These are phyloP conservation scores for Heliornis fulica DNA, from an alignment of 2,113 vertebrate genomes.

Conservation along the genomic window DNA sequence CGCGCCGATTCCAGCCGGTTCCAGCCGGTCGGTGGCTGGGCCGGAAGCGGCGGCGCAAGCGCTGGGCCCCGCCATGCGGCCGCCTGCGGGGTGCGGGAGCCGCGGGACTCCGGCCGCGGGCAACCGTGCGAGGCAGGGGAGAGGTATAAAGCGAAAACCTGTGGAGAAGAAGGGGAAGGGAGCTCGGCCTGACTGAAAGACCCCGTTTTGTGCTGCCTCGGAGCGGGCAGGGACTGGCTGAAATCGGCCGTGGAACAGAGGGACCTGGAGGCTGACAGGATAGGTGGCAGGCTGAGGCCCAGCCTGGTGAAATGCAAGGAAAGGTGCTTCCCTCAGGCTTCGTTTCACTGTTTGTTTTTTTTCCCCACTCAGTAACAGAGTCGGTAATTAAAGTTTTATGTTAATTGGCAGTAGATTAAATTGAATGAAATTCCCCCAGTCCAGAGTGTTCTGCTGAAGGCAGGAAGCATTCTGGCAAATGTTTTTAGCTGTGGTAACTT, in stretches of 20 bases:
- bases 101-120: too few relatives aligned
- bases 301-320: accelerated
- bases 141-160: accelerated
- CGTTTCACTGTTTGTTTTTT: background rate
- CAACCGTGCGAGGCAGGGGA: accelerated
- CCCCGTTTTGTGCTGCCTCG: accelerated
- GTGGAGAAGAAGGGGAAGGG: too few relatives aligned
- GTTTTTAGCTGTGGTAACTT: too few relatives aligned
- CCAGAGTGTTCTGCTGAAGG: background rate
- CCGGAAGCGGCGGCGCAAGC: too few relatives aligned
- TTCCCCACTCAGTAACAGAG: background rate
- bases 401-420: background rate
- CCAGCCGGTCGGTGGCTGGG: too few relatives aligned
- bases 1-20: accelerated
- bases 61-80: too few relatives aligned
- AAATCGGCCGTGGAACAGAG: accelerated
- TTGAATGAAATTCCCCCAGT: background rate
- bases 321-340: background rate
- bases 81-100: too few relatives aligned
- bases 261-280: accelerated
- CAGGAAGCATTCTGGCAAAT: background rate
- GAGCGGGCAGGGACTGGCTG: accelerated
- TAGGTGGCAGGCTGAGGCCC: background rate
- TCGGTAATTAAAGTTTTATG: background rate
- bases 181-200: background rate